These are phyloP conservation scores for Cloeon dipterum DNA, from an alignment of 2,888 invertebrate species.

Conservation along the genomic window DNA sequence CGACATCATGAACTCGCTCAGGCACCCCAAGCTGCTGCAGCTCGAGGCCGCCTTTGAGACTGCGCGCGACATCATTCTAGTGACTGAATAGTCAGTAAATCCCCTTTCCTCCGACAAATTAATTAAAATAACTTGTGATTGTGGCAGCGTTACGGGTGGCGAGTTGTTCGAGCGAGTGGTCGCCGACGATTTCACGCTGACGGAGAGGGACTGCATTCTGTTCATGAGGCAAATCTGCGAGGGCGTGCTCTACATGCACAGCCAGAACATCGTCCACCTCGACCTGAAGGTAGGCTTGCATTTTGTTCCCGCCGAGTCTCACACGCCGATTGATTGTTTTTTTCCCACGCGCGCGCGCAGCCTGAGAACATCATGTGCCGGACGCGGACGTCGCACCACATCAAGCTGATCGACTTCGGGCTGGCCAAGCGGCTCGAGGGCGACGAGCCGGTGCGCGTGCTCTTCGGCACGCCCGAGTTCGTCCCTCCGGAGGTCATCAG, in stretches of 20 bases:
- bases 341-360: no score
- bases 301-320: neutral
- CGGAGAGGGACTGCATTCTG: constrained; percentile 61
- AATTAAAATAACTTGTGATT: constrained; percentile 4
- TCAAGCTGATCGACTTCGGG: constrained; percentile 90
- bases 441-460: constrained; percentile 38
- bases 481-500: constrained; percentile 81
- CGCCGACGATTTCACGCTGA: constrained; percentile 75
- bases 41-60: constrained; percentile 61
- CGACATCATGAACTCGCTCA: constrained; percentile 60
- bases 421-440: constrained; percentile 52
- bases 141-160: constrained; percentile 65
- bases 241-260: constrained; percentile 76
- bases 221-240: constrained; percentile 83
- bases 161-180: constrained; percentile 85
- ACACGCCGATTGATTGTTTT: no score
- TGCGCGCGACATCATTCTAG: constrained; percentile 53
- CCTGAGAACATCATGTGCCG: constrained; percentile 91
- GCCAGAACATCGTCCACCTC: constrained; percentile 59
- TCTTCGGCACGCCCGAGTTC: constrained; percentile 84
- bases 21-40: constrained; percentile 67
- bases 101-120: neutral
- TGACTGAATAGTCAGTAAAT: constrained; percentile 66
- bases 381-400: constrained; percentile 56
- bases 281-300: constrained; percentile 47